Percentiles rank a stretch among this genome's conserved stretches.
Conservation (phyloP, 2,888 invertebrate genomes). For the Dioctria linearis region DNA sequence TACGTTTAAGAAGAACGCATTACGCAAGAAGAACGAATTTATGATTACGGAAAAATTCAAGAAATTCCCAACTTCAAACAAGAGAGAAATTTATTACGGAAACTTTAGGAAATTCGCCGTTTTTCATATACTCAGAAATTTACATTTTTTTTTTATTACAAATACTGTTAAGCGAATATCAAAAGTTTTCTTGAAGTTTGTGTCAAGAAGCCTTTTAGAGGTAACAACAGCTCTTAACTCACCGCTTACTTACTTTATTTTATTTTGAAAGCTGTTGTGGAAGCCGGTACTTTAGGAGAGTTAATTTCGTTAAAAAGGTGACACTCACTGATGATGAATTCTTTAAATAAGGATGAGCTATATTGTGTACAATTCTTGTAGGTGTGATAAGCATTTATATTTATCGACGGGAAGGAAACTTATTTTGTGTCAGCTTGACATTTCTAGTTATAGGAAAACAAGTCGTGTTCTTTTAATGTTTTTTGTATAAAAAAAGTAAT, state of each 20-base stretch:
- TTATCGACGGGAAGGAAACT: too few species aligned
- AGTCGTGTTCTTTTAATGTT: too few species aligned
- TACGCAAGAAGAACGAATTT: background rate
- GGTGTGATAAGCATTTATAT: too few species aligned
- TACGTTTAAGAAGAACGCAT: background rate
- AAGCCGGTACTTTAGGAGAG: background rate
- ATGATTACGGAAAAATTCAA: background rate
- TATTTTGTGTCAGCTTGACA: too few species aligned
- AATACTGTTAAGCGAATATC: background rate
- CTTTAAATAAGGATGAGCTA: too few species aligned
- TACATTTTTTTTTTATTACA: background rate
- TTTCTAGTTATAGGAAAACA: too few species aligned
- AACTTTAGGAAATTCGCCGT: conserved; percentile 17
- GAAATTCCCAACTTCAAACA: background rate
- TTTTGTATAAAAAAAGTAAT: too few species aligned
- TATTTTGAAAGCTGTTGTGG: background rate
- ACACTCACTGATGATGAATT: background rate
- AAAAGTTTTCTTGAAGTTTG: background rate
- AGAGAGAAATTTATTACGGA: background rate
- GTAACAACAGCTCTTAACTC: background rate
- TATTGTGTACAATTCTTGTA: too few species aligned
- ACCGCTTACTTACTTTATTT: background rate
- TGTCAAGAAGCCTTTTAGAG: background rate
- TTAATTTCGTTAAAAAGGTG: background rate
- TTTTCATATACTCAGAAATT: background rate